Evolutionary conservation across 2,113 vertebrate species (phyloP), one percentile per base, ranked within the genome.

Genomic region (Engystomops pustulosus): DNA sequence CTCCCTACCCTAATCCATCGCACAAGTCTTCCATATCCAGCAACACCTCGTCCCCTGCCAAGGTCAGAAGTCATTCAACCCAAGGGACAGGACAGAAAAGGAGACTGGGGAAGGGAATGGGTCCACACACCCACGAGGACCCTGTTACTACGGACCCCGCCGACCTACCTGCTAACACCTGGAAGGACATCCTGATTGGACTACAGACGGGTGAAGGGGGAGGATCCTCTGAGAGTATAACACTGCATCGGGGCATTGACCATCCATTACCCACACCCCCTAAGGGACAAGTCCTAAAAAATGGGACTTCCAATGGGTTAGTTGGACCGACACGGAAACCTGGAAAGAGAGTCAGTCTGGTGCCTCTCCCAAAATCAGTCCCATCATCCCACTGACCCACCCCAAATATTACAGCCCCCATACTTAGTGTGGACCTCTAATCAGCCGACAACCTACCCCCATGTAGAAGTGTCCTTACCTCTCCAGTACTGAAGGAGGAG

Each of bases 141-240:
- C 79, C 1, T 36, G 15, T 11, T 11, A 12, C 20, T 23, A n/a
- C 20, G 15, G 62, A 32, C 12, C 47, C 38, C 20, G 20, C 6
- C 17, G 20, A n/a, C 1, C 74, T 58, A 0, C 30, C 53, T 2
- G 38, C 45, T 7, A 45, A 44, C 25, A 62, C 67, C 51, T 72
- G 67, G 81, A 83, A 75, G 74, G 70, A 83, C 27, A 25, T 83
- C 25, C 41, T 83, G 55, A 51, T 34, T 14, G 81, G 70, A n/a
- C 55, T 83, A 27, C 51, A 83, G 53, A 47, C 38, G 7, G 51
- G 36, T n/a, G 68, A 30, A 68, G 58, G 17, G 10, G 55, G n/a
- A 15, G 38, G 20, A 30, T 23, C 51, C 12, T 0, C 15, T 41
- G 53, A n/a, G 8, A 60, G n/a, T 12, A 30, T 60, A 25, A 23